phyloP scores from a whole-genome alignment of 2,888 invertebrate genomes.

The Apamea sordens region DNA sequence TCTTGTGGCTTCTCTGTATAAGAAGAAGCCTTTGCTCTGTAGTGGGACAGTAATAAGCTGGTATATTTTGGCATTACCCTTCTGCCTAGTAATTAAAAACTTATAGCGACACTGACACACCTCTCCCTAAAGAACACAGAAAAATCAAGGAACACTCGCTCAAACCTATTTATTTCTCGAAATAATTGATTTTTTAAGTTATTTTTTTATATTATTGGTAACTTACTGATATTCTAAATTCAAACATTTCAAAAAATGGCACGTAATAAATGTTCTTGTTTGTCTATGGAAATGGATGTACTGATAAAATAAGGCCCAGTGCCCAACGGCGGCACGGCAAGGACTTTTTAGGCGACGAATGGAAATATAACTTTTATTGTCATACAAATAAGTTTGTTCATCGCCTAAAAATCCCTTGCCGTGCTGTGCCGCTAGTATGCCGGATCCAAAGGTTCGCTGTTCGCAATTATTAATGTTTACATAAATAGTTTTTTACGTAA shows the following conservation, averaged over 20 bases:
- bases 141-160: conserved; percentile 49
- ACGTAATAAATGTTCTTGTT: conserved; percentile 8
- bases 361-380: neutral
- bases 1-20: neutral
- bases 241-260: conserved; percentile 16
- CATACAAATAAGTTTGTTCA: neutral
- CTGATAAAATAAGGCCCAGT: conserved; percentile 7
- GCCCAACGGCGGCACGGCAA: neutral
- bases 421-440: neutral
- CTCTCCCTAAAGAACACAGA: conserved; percentile 26
- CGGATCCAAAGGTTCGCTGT: neutral
- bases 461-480: conserved; percentile 31
- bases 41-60: no score
- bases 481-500: neutral
- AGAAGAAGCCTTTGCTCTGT: no score
- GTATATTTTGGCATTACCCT: neutral
- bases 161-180: conserved; percentile 67
- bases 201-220: conserved; percentile 43
- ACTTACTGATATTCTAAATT: conserved; percentile 49
- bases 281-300: conserved; percentile 34
- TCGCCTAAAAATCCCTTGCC: neutral
- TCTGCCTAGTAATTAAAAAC: neutral
- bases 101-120: neutral
- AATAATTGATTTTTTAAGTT: conserved; percentile 57
- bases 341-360: neutral